Conservation (phyloP, 1,140 invertebrate genomes). For the Venturia canescens region DNA sequence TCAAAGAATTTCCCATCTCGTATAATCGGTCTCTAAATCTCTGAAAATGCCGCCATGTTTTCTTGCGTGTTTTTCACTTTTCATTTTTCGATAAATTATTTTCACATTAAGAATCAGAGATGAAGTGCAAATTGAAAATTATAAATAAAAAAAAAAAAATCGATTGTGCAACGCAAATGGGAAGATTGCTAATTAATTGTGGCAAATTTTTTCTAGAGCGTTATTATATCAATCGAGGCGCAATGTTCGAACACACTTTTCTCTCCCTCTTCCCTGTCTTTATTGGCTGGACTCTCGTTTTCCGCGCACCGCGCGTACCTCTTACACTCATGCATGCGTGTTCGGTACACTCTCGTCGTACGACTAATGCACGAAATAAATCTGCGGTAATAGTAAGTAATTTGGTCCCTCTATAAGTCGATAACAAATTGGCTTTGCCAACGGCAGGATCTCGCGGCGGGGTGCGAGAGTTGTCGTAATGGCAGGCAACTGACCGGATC, state of each 20-base stretch:
- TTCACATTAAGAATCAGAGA: no score
- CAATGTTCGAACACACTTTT: slow-evolving; percentile 67
- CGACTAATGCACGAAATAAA: slow-evolving; percentile 76
- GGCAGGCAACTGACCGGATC: slow-evolving; percentile 74
- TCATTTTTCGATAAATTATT: no score
- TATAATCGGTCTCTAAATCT: slow-evolving; percentile 15
- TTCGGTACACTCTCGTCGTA: slow-evolving; percentile 15
- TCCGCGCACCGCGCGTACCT: neutral
- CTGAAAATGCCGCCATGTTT: slow-evolving; percentile 4
- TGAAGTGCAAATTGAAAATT: neutral
- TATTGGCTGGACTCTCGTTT: neutral
- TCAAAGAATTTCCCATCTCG: slow-evolving; percentile 19
- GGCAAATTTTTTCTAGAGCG: neutral
- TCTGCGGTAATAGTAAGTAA: slow-evolving; percentile 77
- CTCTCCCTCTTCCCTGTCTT: slow-evolving; percentile 22
- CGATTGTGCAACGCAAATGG: no score
- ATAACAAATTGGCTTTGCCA: slow-evolving; percentile 77
- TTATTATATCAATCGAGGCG: slow-evolving; percentile 75
- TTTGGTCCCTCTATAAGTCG: slow-evolving; percentile 75
- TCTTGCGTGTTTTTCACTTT: neutral
- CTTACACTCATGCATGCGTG: neutral
- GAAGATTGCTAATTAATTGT: neutral
- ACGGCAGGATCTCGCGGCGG: slow-evolving; percentile 60
- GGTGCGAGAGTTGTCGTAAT: slow-evolving; percentile 65
- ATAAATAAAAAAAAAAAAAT: no score